Base-by-base conservation (phyloP, 2,113 vertebrate species). In the Oceanites oceanicus region DNA sequence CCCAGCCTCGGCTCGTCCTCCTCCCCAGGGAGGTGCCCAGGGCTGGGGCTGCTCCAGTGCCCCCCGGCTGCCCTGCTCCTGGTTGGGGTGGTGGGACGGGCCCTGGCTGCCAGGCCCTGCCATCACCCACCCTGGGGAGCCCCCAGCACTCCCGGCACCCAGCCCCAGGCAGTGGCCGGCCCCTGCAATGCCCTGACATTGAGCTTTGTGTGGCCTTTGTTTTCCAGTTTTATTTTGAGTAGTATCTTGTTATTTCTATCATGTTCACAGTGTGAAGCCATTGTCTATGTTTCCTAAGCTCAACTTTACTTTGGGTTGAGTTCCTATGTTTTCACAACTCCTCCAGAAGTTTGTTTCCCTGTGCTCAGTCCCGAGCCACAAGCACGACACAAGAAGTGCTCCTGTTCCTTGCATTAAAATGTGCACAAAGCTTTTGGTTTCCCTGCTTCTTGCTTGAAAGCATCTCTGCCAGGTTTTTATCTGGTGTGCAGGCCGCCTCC, bases 141-240 rank as follows among this genome's bases (percentile, higher is more conserved):
- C 15, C 32, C 26, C 17, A 23, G 8, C 0, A 1, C 11, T 40
- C 30, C 21, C 0, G 1, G 17, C 0, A 0, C 34, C 25, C n/a
- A 26, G 38, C 11, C 22, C 21, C 72, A 40, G 42, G 58, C 15
- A 25, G 44, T 6, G 4, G 7, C n/a, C 0, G 2, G 9, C 19
- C 12, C 16, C 26, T 0, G 0, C 23, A 13, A 23, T 15, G 15
- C 34, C 40, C 36, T 65, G 66, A 73, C 10, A 13, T 10, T 25
- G 10, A 78, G 4, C 52, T 84, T 45, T 56, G 19, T 38, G n/a
- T 78, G 47, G 38, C 15, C 27, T 63, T 74, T 81, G 29, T 75
- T 92, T 91, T 83, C 10, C 38, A 59, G 63, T 67, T 82, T 84
- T 70, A 40, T 84, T 96, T 91, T 58, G 30, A 76, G 26, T 47